Evolutionary conservation across 2,797 vertebrate genomes (phyloP).

Genomic region (Clarias fuscus): DNA sequence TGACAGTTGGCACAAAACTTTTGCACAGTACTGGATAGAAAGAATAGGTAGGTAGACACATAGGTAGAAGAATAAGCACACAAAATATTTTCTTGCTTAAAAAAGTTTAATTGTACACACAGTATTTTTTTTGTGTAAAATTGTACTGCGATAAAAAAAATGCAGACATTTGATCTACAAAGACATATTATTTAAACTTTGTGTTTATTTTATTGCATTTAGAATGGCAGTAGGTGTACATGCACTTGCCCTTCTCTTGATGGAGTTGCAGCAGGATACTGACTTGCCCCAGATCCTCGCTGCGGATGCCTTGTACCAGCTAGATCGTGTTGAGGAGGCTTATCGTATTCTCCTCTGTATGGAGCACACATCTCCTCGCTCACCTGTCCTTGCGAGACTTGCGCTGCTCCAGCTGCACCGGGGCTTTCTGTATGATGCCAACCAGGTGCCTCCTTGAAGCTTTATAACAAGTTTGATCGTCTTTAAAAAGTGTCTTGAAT

Average conservation of each 20-base stretch:
- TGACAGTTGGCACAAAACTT: too few species aligned
- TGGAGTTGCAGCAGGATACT: conserved; percentile 79
- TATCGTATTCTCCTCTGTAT: conserved; percentile 80
- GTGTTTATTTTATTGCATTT: conserved; percentile 8
- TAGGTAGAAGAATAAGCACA: neutral
- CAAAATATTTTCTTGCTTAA: neutral
- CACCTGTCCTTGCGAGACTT: conserved; percentile 82
- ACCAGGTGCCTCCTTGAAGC: conserved; percentile 76
- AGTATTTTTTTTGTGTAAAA: neutral
- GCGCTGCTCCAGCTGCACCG: conserved; percentile 86
- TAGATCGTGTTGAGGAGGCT: conserved; percentile 82
- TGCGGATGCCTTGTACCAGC: conserved; percentile 89
- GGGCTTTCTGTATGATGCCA: conserved; percentile 84
- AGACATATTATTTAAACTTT: neutral
- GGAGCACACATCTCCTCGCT: conserved; percentile 72
- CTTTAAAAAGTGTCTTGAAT: neutral
- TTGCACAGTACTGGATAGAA: too few species aligned
- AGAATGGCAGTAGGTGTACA: conserved; percentile 84
- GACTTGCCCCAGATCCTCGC: conserved; percentile 79
- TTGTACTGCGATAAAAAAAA: neutral
- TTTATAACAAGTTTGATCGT: neutral
- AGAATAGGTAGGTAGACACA: too few species aligned
- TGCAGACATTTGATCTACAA: too few species aligned
- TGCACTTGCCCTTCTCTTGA: conserved; percentile 81
- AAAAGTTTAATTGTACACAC: neutral